Evolutionary conservation across 1,140 invertebrate genomes (phyloP).

Genomic region (Saxidomus purpurata): DNA sequence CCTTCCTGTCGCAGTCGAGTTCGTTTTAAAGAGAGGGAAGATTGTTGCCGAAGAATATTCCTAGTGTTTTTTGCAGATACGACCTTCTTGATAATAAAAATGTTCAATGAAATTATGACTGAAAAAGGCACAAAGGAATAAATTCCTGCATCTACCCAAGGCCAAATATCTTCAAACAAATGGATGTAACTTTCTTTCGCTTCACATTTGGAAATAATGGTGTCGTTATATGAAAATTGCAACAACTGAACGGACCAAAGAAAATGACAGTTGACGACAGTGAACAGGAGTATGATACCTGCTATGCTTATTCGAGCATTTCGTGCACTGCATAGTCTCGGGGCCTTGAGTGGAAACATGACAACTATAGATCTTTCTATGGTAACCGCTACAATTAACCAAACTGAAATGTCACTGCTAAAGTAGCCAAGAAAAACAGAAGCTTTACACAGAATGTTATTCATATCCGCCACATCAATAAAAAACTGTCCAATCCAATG

Average conservation of each 20-base stretch:
- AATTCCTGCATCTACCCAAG: conserved; percentile 81
- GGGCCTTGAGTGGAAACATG: conserved; percentile 81
- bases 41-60: neutral
- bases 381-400: conserved; percentile 85
- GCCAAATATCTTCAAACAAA: conserved; percentile 76
- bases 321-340: conserved; percentile 77
- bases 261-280: conserved; percentile 81
- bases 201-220: conserved; percentile 58
- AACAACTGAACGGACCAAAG: conserved; percentile 75
- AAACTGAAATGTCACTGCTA: conserved; percentile 82
- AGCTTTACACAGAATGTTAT: conserved; percentile 80
- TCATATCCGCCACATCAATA: conserved; percentile 73
- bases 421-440: conserved; percentile 80
- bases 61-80: conserved; percentile 32
- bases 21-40: conserved; percentile 31
- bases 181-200: conserved; percentile 48
- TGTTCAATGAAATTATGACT: conserved; percentile 77
- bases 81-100: conserved; percentile 75
- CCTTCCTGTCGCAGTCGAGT: neutral
- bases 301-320: conserved; percentile 76
- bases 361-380: conserved; percentile 85
- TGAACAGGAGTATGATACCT: conserved; percentile 68
- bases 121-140: conserved; percentile 83
- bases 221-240: conserved; percentile 26
- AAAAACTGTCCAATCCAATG: conserved; percentile 81